Base-by-base conservation (phyloP, 2,888 invertebrate species). In the Phanerotoma sp. region DNA sequence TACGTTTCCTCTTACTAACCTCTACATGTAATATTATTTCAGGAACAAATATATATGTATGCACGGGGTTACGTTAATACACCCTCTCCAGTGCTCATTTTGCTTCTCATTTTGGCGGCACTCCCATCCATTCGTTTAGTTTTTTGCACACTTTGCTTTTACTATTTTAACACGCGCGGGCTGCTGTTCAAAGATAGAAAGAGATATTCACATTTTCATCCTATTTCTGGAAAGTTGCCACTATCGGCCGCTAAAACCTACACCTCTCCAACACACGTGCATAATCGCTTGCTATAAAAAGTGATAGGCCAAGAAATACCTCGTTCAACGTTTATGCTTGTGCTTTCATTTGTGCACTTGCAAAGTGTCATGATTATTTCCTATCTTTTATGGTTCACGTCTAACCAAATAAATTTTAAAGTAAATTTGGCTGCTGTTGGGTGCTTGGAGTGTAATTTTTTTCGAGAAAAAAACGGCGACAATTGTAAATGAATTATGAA, bases 21-120 rank as follows among this genome's bases (percentile, higher is more conserved):
- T 53, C 59, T 41, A 56, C 57, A 57, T 54, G 61, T 65, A 62
- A 64, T 65, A 66, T 68, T 68, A 67, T 67, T 69, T 64, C 56
- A 61, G 53, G 56, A 64, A 63, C 58, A 53, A 50, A 28, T 59
- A 44, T 25, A 51, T 37, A 16, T 30, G n/a, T n/a, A n/a, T n/a
- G n/a, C n/a, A n/a, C n/a, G n/a, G n/a, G n/a, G n/a, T 22, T 40
- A 48, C 53, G 42, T 50, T 52, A 48, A 57, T 56, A 56, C 45
- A 56, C 42, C 48, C 33, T 49, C 49, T 47, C 18, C 48, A n/a
- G 13, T 5, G n/a, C 48, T 49, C 38, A 49, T 25, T 25, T 25
- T 9, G 9, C 7, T 38, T 40, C 28, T 38, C 37, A 48, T 25
- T 28, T 38, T 37, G 22, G 25, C 10, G n/a, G 16, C n/a, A 37